Evolutionary conservation across 1,140 invertebrate species (phyloP), one percentile per base, ranked within the genome.

Genomic region (Drosophila kohkoa): DNA sequence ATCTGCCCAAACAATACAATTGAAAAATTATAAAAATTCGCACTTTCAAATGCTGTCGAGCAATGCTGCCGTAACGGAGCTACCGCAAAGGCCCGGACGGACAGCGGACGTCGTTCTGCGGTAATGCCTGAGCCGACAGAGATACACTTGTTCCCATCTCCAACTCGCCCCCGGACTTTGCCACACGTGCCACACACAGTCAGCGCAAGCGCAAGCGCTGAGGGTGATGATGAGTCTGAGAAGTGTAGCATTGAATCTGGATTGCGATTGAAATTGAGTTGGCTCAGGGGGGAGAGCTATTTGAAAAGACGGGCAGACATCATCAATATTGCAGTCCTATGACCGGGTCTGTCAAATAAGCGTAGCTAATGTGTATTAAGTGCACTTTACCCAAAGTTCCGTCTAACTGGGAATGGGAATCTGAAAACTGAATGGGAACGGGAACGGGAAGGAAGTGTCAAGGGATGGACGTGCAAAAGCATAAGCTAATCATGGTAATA

Each of bases 11-110:
- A 74, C 85, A 89, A 85, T 79, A 81, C 85, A 89, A 89, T 89
- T 89, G 85, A 89, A 89, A 88, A 89, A 89, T 88, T 90, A 85
- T 88, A 89, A 89, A 89, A 89, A 85, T 83, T 89, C 81, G 85
- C 85, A 89, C 85, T 89, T 72, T 62, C 54, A 60, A 67, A 30
- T 10, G 51, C n/a, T n/a, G n/a, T n/a, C n/a, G n/a, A n/a, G n/a
- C n/a, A n/a, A n/a, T n/a, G n/a, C 54, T 65, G 52, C 66, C 81
- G 69, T 57, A 80, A 71, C 81, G 77, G 76, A 69, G 57, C 65
- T 65, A 41, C 38, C 38, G 38, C 38, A 41, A 7, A 32, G 0
- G 20, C 38, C 38, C 41, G 41, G 41, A 43, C 41, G 41, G 41
- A 41, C 38, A 38, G 8, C 35, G 35, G 55, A 81, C 62, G 82